Conservation (phyloP, 2,797 vertebrate genomes). For the Amblyopsis hoosieri region DNA sequence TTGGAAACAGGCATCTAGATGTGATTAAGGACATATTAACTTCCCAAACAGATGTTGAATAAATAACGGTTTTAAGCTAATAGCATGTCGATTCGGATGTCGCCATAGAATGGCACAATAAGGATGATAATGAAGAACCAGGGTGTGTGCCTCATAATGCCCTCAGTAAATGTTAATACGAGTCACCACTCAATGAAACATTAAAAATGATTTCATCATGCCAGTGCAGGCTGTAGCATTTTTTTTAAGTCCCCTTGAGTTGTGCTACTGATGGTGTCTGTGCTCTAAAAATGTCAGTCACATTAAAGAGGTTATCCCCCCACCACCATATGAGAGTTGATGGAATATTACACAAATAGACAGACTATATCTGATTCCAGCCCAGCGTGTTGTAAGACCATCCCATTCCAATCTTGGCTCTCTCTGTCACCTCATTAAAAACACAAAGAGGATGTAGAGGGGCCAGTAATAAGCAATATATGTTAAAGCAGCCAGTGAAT, state of each 20-base stretch:
- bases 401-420: constrained; percentile 70
- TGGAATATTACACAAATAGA: constrained; percentile 76
- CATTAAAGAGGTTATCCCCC: constrained; percentile 70
- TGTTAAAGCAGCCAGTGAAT: constrained; percentile 74
- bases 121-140: constrained; percentile 39
- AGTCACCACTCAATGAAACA: constrained; percentile 50
- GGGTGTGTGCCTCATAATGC: constrained; percentile 41
- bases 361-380: constrained; percentile 72
- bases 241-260: constrained; percentile 57
- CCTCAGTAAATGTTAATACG: constrained; percentile 58
- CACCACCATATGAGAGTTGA: constrained; percentile 50
- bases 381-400: constrained; percentile 70
- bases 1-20: constrained; percentile 40
- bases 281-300: constrained; percentile 77
- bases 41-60: constrained; percentile 50
- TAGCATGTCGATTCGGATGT: constrained; percentile 29
- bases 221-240: constrained; percentile 56
- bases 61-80: constrained; percentile 50
- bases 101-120: constrained; percentile 36
- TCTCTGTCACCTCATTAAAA: constrained; percentile 79
- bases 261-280: constrained; percentile 58
- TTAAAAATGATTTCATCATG: constrained; percentile 54
- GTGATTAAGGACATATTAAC: constrained; percentile 32
- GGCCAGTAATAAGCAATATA: constrained; percentile 71
- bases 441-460: constrained; percentile 76